A percentile compares a stretch with the other conserved stretches of the same genome.
Evolutionary conservation across 1,140 invertebrate species (phyloP).

Genomic region (Melanaphis sacchari): DNA sequence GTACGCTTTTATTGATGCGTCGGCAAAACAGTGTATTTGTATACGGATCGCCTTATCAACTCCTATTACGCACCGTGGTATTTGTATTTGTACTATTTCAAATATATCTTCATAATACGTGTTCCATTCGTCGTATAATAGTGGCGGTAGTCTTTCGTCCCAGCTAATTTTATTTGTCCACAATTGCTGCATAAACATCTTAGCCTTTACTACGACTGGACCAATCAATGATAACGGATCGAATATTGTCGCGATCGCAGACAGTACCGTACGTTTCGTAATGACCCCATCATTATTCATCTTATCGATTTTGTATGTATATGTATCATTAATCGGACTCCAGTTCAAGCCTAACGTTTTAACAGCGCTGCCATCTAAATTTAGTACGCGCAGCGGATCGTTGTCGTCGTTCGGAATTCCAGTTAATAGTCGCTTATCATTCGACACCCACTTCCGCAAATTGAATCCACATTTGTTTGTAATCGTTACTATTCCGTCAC

Average conservation of each 20-base stretch:
- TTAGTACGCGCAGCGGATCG: background rate
- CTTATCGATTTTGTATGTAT: background rate
- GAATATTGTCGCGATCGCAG: constrained; percentile 59
- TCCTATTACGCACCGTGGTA: constrained; percentile 43
- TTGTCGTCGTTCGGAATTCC: background rate
- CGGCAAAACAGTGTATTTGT: constrained; percentile 50
- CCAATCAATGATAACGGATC: constrained; percentile 59
- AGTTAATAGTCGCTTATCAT: background rate
- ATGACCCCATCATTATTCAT: background rate
- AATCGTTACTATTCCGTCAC: background rate
- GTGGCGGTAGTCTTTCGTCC: constrained; percentile 49
- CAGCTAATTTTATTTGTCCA: constrained; percentile 55
- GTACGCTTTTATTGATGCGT: constrained; percentile 42
- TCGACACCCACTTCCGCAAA: background rate
- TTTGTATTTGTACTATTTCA: constrained; percentile 41
- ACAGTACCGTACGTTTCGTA: constrained; percentile 58
- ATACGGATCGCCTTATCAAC: background rate
- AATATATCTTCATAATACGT: background rate
- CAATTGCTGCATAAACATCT: constrained; percentile 59
- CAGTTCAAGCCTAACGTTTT: background rate
- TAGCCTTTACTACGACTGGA: constrained; percentile 54
- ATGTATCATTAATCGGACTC: background rate
- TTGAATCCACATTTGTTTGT: background rate
- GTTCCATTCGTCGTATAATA: constrained; percentile 42
- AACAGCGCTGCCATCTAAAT: background rate